A percentile compares a stretch with the other conserved stretches of the same genome.
phyloP scores from a whole-genome alignment of 2,888 invertebrate genomes.

The Brenthis ino region DNA sequence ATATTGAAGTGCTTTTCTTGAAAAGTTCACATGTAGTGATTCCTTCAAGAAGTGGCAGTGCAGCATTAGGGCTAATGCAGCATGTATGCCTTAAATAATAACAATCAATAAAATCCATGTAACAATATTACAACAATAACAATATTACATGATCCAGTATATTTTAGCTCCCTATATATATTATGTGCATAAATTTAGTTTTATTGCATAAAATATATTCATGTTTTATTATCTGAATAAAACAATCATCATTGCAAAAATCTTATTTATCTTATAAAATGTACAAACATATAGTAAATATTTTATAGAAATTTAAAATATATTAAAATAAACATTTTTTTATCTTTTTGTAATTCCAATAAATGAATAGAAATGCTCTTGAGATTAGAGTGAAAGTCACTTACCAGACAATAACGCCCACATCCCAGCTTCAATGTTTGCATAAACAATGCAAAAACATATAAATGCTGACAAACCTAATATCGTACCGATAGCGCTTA shows the following conservation, averaged over 20 bases:
- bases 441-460: conserved; percentile 75
- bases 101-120: neutral
- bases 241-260: no score
- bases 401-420: conserved; percentile 76
- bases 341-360: neutral
- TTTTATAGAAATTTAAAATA: no score
- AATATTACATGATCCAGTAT: neutral
- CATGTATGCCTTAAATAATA: conserved; percentile 61
- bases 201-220: neutral
- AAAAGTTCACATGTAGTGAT: conserved; percentile 76
- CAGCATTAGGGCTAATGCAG: conserved; percentile 63
- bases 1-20: conserved; percentile 69
- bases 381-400: conserved; percentile 38
- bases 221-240: no score
- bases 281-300: no score
- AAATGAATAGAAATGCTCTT: neutral
- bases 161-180: neutral
- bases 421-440: conserved; percentile 76
- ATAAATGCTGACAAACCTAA: conserved; percentile 72
- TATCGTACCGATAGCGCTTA: conserved; percentile 65
- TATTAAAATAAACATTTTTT: neutral
- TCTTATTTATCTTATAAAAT: no score
- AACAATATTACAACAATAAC: neutral
- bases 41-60: conserved; percentile 72
- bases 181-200: neutral